Base-by-base conservation (phyloP, 1,140 invertebrate species). In the Trichoplusia ni region DNA sequence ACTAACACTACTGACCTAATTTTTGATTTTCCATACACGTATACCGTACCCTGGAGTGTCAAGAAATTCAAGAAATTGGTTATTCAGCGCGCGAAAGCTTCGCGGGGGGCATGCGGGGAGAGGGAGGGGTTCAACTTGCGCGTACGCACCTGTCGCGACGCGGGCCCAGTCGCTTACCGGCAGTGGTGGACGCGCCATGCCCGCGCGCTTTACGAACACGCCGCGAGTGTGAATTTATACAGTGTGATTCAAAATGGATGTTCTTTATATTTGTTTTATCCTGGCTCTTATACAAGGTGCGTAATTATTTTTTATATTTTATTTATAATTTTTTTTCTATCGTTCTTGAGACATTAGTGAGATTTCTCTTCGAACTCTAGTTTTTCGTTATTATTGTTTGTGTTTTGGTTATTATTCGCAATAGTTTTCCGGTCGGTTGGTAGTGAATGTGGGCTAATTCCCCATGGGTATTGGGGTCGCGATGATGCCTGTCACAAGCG, bases 61-160 rank as follows among this genome's bases (percentile, higher is more conserved):
- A 71, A n/a, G n/a, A n/a, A n/a, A n/a, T n/a, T n/a, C n/a, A n/a
- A n/a, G 71, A 79, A 76, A 79, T 81, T 81, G 29, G 64, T 67
- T 81, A 84, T 84, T 84, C 78, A 64, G 74, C 78, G 59, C 80
- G 82, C 80, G 80, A 81, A 82, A 84, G 77, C 75, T 77, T 66
- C 53, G 65, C 56, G 54, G 67, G 60, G 56, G 65, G 44, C 47
- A 33, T 33, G 51, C 31, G 49, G 51, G 67, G 47, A 47, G 58
- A 11, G 37, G 63, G 53, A 18, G 38, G 59, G 64, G 75, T 70
- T 75, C 75, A 78, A 73, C 64, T 68, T 38, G 73, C 75, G 73
- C 69, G 19, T 21, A 63, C 73, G 73, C 79, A 81, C 79, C 75
- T 80, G 77, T 49, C 25, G 54, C 23, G 56, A 47, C 66, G 42